Percentiles rank a stretch among this genome's conserved stretches.
phyloP scores from a whole-genome alignment of 2,797 vertebrate species.

The Parauchenoglanis ngamensis region DNA sequence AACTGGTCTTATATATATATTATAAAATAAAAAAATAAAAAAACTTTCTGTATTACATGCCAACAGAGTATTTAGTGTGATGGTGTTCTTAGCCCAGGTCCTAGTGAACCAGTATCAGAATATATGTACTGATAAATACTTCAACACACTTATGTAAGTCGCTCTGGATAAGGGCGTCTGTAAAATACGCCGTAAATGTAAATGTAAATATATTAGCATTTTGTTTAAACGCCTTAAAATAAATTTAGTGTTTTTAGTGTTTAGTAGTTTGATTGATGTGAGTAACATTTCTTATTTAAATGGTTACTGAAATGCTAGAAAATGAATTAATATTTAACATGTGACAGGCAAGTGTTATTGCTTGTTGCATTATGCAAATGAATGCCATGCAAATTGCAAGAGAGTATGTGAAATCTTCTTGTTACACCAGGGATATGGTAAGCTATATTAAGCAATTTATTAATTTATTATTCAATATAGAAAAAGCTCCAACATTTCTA shows the following conservation, averaged over 20 bases:
- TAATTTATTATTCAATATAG: not conserved
- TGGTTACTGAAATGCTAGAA: not conserved
- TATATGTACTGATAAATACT: too few species aligned
- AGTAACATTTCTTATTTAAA: not conserved
- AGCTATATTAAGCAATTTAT: not conserved
- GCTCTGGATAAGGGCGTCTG: too few species aligned
- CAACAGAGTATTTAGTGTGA: too few species aligned
- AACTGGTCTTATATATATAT: too few species aligned
- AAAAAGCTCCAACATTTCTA: not conserved
- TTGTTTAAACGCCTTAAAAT: not conserved
- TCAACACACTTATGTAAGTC: too few species aligned
- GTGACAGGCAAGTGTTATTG: not conserved
- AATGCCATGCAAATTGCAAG: not conserved
- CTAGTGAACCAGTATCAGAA: too few species aligned
- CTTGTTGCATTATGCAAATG: not conserved
- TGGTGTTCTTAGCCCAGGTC: too few species aligned
- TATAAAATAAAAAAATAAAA: too few species aligned
- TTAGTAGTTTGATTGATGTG: not conserved
- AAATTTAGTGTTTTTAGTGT: not conserved
- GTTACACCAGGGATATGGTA: not conserved
- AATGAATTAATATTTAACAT: not conserved
- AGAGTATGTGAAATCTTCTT: not conserved
- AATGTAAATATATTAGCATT: too few species aligned
- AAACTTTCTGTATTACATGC: too few species aligned
- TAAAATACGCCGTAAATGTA: too few species aligned